phyloP scores from a whole-genome alignment of 2,113 vertebrate genomes.

The Gambusia holbrooki region DNA sequence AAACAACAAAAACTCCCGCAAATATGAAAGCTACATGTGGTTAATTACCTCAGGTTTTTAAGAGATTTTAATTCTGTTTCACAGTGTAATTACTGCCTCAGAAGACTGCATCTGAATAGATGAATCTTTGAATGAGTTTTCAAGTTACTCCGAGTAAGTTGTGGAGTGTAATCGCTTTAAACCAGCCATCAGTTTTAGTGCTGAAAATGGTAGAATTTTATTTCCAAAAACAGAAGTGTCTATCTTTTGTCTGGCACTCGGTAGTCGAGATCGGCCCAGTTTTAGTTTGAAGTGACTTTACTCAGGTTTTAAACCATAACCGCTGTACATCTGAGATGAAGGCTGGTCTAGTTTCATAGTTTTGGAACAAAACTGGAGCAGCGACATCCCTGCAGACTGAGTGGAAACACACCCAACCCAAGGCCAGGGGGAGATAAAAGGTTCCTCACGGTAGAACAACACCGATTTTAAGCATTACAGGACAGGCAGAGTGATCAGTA shows the following conservation, averaged over 20 bases:
- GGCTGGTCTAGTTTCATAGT: neutral
- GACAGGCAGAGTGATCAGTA: slow-evolving; percentile 37
- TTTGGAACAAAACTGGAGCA: neutral
- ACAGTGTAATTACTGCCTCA: neutral
- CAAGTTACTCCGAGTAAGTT: neutral
- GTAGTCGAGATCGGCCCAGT: no score
- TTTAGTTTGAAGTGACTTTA: neutral
- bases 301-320: neutral
- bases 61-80: neutral
- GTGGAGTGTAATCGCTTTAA: neutral
- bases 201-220: neutral
- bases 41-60: no score
- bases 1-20: no score
- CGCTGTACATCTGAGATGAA: neutral
- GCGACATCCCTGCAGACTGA: neutral
- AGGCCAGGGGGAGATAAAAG: neutral
- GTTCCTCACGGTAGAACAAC: neutral
- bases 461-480: neutral
- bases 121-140: neutral
- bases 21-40: no score
- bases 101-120: neutral
- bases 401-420: neutral
- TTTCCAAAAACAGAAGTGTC: neutral
- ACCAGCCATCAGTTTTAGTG: neutral
- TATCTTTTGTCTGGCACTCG: neutral